Conservation (phyloP, 2,888 invertebrate species). For the Tridacna gigas region DNA sequence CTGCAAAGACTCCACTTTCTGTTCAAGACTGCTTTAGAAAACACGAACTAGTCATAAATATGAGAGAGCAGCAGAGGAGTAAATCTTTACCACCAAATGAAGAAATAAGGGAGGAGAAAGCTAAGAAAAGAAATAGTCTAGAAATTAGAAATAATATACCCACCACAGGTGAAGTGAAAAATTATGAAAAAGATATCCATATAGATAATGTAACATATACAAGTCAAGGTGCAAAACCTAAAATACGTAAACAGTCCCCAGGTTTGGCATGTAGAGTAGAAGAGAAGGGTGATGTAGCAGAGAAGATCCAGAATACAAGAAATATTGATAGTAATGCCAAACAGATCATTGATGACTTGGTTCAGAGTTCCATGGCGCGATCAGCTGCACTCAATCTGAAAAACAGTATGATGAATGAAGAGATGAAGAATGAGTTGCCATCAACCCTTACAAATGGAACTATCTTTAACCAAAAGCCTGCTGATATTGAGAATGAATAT, state of each 20-base stretch:
- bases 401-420: conserved; percentile 29
- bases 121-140: conserved; percentile 81
- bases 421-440: conserved; percentile 29
- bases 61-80: conserved; percentile 61
- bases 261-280: conserved; percentile 82
- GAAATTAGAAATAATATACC: conserved; percentile 84
- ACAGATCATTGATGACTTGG: conserved; percentile 59
- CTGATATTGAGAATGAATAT: conserved; percentile 83
- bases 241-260: conserved; percentile 82
- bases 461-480: conserved; percentile 36
- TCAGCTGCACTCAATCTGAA: conserved; percentile 52
- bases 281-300: conserved; percentile 57
- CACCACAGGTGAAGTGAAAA: conserved; percentile 79
- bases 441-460: conserved; percentile 31
- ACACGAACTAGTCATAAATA: conserved; percentile 58
- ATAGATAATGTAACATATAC: conserved; percentile 69
- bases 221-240: conserved; percentile 79
- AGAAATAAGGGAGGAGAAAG: conserved; percentile 51
- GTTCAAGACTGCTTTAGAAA: conserved; percentile 64
- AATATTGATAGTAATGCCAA: conserved; percentile 58
- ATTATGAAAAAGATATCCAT: conserved; percentile 76
- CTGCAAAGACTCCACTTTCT: conserved; percentile 47
- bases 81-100: conserved; percentile 61
- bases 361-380: conserved; percentile 61
- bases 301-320: conserved; percentile 75